Evolutionary conservation across 1,140 invertebrate genomes (phyloP), one percentile per base, ranked within the genome.

Genomic region (Leptoteleia sp.): DNA sequence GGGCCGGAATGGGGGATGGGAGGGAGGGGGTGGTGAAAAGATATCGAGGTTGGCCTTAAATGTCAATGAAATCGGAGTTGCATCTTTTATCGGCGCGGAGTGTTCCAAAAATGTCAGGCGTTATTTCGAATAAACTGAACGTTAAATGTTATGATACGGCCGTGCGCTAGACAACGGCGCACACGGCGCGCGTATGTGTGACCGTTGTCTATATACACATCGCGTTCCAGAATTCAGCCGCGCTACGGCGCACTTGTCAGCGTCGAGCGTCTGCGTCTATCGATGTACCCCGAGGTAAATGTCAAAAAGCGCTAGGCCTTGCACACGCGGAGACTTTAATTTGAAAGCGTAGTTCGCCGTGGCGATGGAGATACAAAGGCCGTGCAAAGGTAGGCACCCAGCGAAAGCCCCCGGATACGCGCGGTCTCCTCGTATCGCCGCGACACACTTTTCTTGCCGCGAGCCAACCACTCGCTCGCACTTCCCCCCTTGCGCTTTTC

Each of bases 241-340:
- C 70, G 84, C 82, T 80, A 84, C 84, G 82, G 84, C 84, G 84
- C 83, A 86, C 68, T 84, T 84, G 81, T 82, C 57, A 72, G 57
- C 50, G 68, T 50, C 40, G 57, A 78, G 75, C 59, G 71, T 81
- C 78, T 79, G 80, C 80, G 75, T 82, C 76, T 85, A 87, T 87
- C 81, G 85, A 87, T 84, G 82, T 83, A n/a, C n/a, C 64, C 79
- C 75, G 43, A 73, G 65, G 81, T 76, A 81, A 83, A 85, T 83
- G 81, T 75, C 72, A n/a, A n/a, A n/a, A 83, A 75, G 67, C 71
- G 71, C 61, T 82, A n/a, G 73, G 62, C 64, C 68, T 61, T 38
- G 15, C 40, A 35, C 40, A 55, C 57, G 64, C n/a, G 55, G 42
- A 67, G 27, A 40, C 38, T 43, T 65, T 72, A 76, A 59, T 67